Evolutionary conservation across 2,113 vertebrate species (phyloP), one percentile per base, ranked within the genome.

Genomic region (Otus sunia): DNA sequence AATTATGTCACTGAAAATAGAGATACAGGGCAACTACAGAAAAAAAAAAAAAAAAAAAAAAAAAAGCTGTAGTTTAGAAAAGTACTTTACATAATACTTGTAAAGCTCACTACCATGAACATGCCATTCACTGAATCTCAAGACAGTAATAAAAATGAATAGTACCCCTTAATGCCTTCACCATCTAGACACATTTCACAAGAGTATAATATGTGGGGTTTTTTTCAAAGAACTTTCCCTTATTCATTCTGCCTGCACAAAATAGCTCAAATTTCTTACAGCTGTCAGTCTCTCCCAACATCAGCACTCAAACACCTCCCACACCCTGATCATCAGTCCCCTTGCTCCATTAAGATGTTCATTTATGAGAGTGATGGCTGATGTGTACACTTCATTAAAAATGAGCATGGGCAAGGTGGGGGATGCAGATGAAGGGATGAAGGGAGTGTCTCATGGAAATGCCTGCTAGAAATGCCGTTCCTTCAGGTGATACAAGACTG

Each of bases 1-100:
- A 94, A 86, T 59, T 83, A 71, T 67, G 68, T 80, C 86, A 89
- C 59, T 86, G 63, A 77, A 94, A 95, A 78, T 4, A 71, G 41
- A 86, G 37, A 20, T 85, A 63, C 30, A 87, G 56, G 49, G 32
- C 36, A 85, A 77, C 25, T 26, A 67, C 19, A 52, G 23, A 2
- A 3, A 19, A 17, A 43, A 20, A 56, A 39, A 26, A 50, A 56
- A 60, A 36, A 34, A 69, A 37, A 36, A 49, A 66, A 86, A 76
- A 29, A 56, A 41, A 29, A 53, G 7, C 13, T 43, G 16, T 10
- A 76, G 29, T 76, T 86, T 66, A 49, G 45, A 88, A 85, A 93
- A 96, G 58, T 71, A 64, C 36, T 85, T 94, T 75, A 76, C 17
- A 25, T 83, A 88, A 88, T 47, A 68, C 72, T 86, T 84, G 36